Percentiles rank a stretch among this genome's conserved stretches.
These are phyloP conservation scores for Melieria crassipennis DNA, from an alignment of 2,888 invertebrate genomes.

Conservation along the genomic window DNA sequence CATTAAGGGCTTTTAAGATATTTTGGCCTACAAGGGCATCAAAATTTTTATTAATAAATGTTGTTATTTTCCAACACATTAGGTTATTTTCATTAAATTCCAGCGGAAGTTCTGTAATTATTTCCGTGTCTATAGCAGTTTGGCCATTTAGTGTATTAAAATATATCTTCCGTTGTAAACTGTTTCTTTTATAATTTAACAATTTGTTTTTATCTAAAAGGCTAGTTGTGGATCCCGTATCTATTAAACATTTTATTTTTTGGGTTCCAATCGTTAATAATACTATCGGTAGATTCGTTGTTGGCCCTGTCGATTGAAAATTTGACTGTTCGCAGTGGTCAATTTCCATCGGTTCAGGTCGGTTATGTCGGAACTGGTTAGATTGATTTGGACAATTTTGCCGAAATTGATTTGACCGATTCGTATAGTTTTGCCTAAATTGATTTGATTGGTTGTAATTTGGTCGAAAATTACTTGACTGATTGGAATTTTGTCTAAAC, in stretches of 20 bases:
- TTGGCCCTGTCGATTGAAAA: constrained; percentile 38
- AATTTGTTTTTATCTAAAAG: constrained; percentile 33
- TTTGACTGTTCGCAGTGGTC: constrained; percentile 38
- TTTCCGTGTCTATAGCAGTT: constrained; percentile 28
- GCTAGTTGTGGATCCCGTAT: constrained; percentile 37
- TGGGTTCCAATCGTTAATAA: constrained; percentile 36
- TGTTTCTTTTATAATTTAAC: constrained; percentile 33
- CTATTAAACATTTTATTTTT: constrained; percentile 31
- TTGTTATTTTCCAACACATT: constrained; percentile 39
- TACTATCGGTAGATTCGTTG: constrained; percentile 36
- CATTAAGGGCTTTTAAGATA: constrained; percentile 31
- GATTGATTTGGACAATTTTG: constrained; percentile 15
- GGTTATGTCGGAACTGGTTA: constrained; percentile 13
- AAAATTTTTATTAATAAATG: constrained; percentile 33
- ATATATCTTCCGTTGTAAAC: constrained; percentile 25
- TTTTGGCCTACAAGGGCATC: constrained; percentile 37
- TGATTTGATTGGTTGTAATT: constrained; percentile 6
- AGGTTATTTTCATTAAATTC: constrained; percentile 39
- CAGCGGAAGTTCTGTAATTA: constrained; percentile 34
- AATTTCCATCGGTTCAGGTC: constrained; percentile 36
- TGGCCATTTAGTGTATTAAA: constrained; percentile 34
- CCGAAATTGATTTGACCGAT: constrained; percentile 20
- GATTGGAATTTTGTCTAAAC: constrained; percentile 4
- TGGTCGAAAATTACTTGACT: constrained; percentile 10
- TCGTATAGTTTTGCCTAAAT: constrained; percentile 1